Conservation (phyloP, 2,888 invertebrate species). For the Resseliella maxima region DNA sequence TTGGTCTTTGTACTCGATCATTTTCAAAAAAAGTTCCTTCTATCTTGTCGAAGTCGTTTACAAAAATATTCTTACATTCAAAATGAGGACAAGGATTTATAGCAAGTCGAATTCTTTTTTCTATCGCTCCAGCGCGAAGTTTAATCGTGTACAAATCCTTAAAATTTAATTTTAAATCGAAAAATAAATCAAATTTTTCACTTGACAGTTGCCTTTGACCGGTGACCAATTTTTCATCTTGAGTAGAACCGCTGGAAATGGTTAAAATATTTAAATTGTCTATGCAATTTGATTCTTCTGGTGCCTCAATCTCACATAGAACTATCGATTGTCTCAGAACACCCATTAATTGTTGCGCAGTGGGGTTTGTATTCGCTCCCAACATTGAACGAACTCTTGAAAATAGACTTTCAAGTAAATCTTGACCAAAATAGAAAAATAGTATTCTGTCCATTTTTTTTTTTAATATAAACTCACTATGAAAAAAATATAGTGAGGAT, state of each 20-base stretch:
- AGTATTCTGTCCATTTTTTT: not conserved
- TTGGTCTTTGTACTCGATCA: not conserved
- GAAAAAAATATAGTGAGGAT: not conserved
- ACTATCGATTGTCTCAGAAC: not conserved
- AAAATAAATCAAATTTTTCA: not conserved
- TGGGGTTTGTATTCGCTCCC: not conserved
- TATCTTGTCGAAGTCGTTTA: not conserved
- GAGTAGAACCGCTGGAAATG: not conserved
- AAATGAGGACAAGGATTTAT: not conserved
- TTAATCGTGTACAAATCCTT: not conserved
- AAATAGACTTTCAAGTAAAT: conserved; percentile 25
- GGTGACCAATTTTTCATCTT: not conserved
- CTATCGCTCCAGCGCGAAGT: not conserved
- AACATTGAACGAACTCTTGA: not conserved
- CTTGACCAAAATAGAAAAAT: conserved; percentile 41
- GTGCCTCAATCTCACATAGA: not conserved
- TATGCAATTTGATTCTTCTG: not conserved
- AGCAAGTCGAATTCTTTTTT: not conserved
- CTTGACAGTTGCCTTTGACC: not conserved
- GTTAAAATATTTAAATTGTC: conserved; percentile 26
- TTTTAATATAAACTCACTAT: not conserved
- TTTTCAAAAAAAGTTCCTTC: not conserved
- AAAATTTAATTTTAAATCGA: not conserved
- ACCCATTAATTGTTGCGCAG: not conserved
- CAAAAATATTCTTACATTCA: not conserved